A percentile compares a stretch with the other conserved stretches of the same genome.
Evolutionary conservation across 2,797 vertebrate species (phyloP).

Genomic region (Amphiprion clarkii): DNA sequence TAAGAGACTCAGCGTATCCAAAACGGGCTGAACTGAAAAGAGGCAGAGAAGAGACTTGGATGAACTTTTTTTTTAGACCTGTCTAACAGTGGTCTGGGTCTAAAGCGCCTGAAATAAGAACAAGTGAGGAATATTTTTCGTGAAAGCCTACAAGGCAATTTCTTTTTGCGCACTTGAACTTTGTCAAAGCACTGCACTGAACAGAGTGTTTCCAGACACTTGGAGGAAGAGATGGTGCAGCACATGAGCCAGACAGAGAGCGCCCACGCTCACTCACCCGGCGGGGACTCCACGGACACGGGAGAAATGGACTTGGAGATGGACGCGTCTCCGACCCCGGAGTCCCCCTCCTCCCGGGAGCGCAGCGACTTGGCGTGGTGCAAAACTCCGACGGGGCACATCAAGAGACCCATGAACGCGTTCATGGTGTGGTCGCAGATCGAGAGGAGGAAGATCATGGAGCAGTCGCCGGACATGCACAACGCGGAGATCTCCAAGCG

Average conservation of each 20-base stretch:
- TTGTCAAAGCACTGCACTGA: conserved; percentile 50
- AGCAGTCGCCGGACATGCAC: conserved; percentile 98
- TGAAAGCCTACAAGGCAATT: conserved; percentile 14
- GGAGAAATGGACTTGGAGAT: conserved; percentile 96
- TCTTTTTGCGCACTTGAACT: conserved; percentile 54
- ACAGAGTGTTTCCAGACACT: conserved; percentile 52
- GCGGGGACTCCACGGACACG: conserved; percentile 93
- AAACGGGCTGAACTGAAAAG: conserved; percentile 45
- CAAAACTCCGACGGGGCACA: conserved; percentile 97
- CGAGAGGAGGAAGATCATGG: conserved; percentile 98
- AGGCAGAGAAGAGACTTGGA: conserved; percentile 61
- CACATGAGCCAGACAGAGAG: conserved; percentile 93
- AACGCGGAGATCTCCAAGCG: conserved; percentile 99
- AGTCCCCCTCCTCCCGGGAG: conserved; percentile 91
- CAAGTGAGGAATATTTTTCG: conserved; percentile 45
- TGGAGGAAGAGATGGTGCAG: conserved; percentile 91
- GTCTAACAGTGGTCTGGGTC: conserved; percentile 31
- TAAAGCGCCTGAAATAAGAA: conserved; percentile 34
- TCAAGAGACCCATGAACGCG: conserved; percentile 95
- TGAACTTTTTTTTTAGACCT: conserved; percentile 72
- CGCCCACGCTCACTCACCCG: conserved; percentile 90
- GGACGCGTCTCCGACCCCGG: conserved; percentile 93
- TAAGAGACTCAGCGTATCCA: conserved; percentile 30
- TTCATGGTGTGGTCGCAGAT: conserved; percentile 97
- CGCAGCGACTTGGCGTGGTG: conserved; percentile 96